These are phyloP conservation scores for Mustela lutreola DNA, from an alignment of 2,113 vertebrate species.

Conservation along the genomic window DNA sequence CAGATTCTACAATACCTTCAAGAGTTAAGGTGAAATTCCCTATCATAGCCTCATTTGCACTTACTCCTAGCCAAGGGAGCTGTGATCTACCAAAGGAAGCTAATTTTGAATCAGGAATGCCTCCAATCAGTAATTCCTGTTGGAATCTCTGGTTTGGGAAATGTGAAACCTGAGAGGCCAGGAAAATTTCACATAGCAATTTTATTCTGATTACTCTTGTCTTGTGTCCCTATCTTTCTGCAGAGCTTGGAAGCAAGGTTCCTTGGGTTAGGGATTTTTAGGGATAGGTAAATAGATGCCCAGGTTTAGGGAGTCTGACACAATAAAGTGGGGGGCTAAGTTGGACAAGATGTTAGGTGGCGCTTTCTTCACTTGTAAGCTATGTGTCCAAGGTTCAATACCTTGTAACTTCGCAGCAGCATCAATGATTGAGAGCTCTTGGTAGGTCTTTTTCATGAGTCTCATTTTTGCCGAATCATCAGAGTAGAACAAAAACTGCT, in stretches of 20 bases:
- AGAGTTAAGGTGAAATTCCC: neutral
- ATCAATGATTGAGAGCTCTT: no score
- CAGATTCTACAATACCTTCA: neutral
- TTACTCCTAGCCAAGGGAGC: neutral
- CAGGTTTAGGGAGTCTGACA: neutral
- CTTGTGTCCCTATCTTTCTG: neutral
- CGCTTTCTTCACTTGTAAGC: neutral
- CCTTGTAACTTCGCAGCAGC: neutral
- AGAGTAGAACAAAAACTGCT: neutral
- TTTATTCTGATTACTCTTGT: neutral
- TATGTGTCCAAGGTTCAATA: neutral
- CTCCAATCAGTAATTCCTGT: neutral
- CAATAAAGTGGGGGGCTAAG: neutral
- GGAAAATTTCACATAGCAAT: neutral
- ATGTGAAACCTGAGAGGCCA: neutral
- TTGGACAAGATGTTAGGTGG: neutral
- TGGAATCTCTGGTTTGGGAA: neutral
- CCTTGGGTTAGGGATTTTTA: neutral
- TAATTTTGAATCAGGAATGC: neutral
- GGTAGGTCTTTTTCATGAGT: neutral
- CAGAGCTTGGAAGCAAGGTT: neutral
- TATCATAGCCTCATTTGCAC: neutral
- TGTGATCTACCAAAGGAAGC: neutral
- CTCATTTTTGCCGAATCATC: neutral
- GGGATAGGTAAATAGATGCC: neutral